Base-by-base conservation (phyloP, 2,113 vertebrate genomes). In the Ancistrus triradiatus region DNA sequence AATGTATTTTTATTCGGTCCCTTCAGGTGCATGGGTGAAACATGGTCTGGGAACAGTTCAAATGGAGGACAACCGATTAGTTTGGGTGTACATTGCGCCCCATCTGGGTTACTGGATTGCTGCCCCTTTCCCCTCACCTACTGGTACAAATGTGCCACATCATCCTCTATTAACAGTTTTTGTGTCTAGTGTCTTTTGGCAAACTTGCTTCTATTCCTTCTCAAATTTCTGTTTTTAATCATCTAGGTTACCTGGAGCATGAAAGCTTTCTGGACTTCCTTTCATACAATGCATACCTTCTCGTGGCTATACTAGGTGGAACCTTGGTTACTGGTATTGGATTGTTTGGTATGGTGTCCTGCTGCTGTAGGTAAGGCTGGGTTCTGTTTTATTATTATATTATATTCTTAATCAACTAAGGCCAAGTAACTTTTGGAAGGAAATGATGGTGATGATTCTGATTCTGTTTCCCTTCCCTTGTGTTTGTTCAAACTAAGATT, bases 51-150 rank as follows among this genome's bases (percentile, higher is more conserved):
- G 94, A 35, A 83, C 83, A 17, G 89, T 96, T 4, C 89, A 87
- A 64, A 76, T 74, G 6, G 64, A 82, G 2, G 84, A 86, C 3
- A 71, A 74, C 3, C 87, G 85, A 1, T 81, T 92, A 59, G 80
- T 92, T 0, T 98, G 95, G 95, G 91, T 83, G 0, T 97, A 93
- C 2, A 85, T 87, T 0, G 93, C 93, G 14, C 90, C 93, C 19
- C 89, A 93, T 59, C 74, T 98, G 50, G 95, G 94, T 11, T 91
- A 91, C 78, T 98, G 94, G 95, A 87, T 96, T 37, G 94, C 92
- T 35, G 92, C 95, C 48, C 89, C 90, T 1, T 72, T 91, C 61
- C 89, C 91, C 55, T 86, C 89, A 42, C 64, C 82, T 0, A 84
- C 79, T 77, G 90, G 93, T 98, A 89, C 3, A 25, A 43, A 15